A percentile compares a stretch with the other conserved stretches of the same genome.
Evolutionary conservation across 1,140 invertebrate genomes (phyloP).

Genomic region (Theocolax elegans): DNA sequence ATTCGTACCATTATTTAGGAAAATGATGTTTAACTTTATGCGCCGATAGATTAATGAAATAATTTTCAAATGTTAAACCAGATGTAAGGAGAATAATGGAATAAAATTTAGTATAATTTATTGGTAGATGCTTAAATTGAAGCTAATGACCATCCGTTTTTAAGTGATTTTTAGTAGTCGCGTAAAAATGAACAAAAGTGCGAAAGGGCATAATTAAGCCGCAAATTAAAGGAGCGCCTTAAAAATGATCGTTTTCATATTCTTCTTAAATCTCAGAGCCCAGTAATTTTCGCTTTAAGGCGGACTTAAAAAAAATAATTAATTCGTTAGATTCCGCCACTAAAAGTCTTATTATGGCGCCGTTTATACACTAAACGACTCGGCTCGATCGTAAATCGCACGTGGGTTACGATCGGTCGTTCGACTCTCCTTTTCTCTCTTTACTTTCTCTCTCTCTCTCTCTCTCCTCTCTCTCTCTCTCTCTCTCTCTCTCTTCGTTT

Average conservation of each 20-base stretch:
- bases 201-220: neutral
- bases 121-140: too few species aligned
- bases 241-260: slow-evolving; percentile 14
- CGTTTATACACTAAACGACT: neutral
- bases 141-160: too few species aligned
- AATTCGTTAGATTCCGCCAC: slow-evolving; percentile 9
- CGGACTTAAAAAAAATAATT: neutral
- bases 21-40: too few species aligned
- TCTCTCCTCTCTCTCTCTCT: neutral
- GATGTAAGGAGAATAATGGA: too few species aligned
- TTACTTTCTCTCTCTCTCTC: neutral
- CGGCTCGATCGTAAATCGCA: slow-evolving; percentile 23
- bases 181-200: neutral
- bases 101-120: too few species aligned
- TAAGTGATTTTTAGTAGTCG: too few species aligned
- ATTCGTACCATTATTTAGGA: too few species aligned
- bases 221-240: slow-evolving; percentile 4
- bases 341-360: slow-evolving; percentile 20
- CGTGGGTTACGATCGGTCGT: slow-evolving; percentile 6
- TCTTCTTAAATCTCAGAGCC: neutral
- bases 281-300: neutral
- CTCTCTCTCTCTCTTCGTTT: neutral
- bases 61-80: too few species aligned
- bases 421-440: neutral
- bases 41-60: too few species aligned